Evolutionary conservation across 2,113 vertebrate species (phyloP).

Genomic region (Poeciliopsis prolifica): DNA sequence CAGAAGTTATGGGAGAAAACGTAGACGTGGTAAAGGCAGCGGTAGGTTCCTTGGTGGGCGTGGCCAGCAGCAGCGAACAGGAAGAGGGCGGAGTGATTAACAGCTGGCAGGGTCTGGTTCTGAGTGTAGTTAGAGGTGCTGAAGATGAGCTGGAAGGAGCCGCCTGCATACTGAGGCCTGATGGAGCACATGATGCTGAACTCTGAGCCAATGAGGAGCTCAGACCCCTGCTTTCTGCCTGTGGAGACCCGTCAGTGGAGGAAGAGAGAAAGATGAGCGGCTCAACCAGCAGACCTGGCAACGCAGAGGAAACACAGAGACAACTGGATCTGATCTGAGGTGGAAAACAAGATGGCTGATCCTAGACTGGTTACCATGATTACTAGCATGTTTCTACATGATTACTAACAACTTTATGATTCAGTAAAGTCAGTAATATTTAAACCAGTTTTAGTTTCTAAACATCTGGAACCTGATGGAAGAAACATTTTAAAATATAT

Average conservation of each 20-base stretch:
- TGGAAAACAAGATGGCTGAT: too few relatives aligned
- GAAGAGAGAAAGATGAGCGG: neutral
- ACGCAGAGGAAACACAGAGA: too few relatives aligned
- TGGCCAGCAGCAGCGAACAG: constrained; percentile 12
- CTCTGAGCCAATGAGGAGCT: neutral
- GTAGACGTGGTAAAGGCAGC: constrained; percentile 12
- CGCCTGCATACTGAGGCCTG: constrained; percentile 21
- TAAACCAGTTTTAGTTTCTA: too few relatives aligned
- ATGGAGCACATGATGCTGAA: constrained; percentile 23
- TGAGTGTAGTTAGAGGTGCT: neutral
- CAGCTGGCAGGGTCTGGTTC: constrained; percentile 17
- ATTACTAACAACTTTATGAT: too few relatives aligned
- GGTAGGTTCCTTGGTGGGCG: constrained; percentile 23
- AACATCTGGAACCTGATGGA: too few relatives aligned
- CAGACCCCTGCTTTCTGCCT: neutral
- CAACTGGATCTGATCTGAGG: too few relatives aligned
- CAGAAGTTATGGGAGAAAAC: too few relatives aligned
- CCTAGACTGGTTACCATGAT: too few relatives aligned
- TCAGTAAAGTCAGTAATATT: too few relatives aligned
- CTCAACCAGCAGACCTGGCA: neutral
- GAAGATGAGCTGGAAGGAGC: constrained; percentile 31
- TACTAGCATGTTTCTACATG: too few relatives aligned
- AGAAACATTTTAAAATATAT: too few relatives aligned
- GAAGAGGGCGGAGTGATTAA: constrained; percentile 26
- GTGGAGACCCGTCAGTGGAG: neutral